Evolutionary conservation across 92 coral and sea anemone species (phyloP), one percentile per base, ranked within the genome.

Genomic region (Meandrina meandrites): DNA sequence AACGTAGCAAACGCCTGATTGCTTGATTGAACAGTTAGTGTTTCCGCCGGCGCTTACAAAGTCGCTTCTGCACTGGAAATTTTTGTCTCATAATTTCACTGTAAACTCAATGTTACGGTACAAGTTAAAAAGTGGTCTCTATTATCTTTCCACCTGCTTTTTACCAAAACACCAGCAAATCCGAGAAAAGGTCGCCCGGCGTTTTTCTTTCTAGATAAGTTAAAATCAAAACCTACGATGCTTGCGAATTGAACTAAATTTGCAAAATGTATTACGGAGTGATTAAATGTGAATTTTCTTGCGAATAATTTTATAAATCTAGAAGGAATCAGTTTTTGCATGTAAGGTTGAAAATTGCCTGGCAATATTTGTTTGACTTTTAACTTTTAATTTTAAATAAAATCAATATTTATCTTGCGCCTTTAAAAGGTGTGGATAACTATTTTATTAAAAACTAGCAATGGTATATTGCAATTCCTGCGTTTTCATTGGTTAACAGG

Each of bases 141-240:
- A 24, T 21, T 40, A 13, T 0, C 47, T 45, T 37, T 67, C 84
- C 75, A 81, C 84, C 84, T 81, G 84, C 84, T 64, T 42, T 17
- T 81, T n/a, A 15, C 21, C 22, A 81, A 66, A 53, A 66, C 51
- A 66, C 84, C 84, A 15, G 75, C 24, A 64, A 66, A 28, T 27
- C n/a, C n/a, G 1, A 11, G 1, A 24, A 75, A 75, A 37, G 27
- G 6, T 62, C 69, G 27, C 13, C 69, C 7, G 69, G 21, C 6
- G 45, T 2, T 40, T 40, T 6, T 2, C 6, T 40, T 40, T 40
- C 6, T 40, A 40, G 45, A 2, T 6, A 40, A 40, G 6, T 40
- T 2, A 6, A 40, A 40, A 40, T 40, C 6, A 40, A 40, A 40
- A 6, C 3, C 6, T 40, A 40, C 45, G 3, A 2, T 40, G 2